Evolutionary conservation across 1,140 invertebrate genomes (phyloP), one percentile per base, ranked within the genome.

Genomic region (Phenacoccus solenopsis): DNA sequence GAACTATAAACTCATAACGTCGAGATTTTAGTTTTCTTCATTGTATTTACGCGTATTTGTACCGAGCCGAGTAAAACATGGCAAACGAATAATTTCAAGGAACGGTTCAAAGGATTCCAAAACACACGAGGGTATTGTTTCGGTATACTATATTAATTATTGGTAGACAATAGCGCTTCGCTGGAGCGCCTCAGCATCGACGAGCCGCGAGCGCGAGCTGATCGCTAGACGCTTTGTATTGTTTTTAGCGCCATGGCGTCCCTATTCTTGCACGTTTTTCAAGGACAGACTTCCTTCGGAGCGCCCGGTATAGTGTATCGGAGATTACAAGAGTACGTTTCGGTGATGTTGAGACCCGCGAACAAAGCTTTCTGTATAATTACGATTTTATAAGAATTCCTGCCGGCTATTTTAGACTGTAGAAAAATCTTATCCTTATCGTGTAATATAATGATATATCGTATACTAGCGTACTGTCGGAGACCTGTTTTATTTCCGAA

Each of bases 241-340:
- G 38, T 49, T 16, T 49, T 49, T 49, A 49, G 38, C 38, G 38
- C 38, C 38, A 49, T 49, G 38, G 38, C 38, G 38, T 49, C 38
- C 38, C 38, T 49, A 49, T 49, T 49, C 38, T 49, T 49, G 38
- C 38, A 49, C 38, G 38, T 16, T 49, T 49, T 49, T 49, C 38
- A 49, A 49, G 38, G 38, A 49, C 38, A 49, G 38, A 49, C 38
- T 49, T 49, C 38, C 38, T 49, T 49, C 38, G 38, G 38, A 49
- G 38, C 20, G 38, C 38, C 20, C 16, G 20, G 38, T 16, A 49
- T 4, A 32, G n/a, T n/a, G n/a, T n/a, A n/a, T n/a, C n/a, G n/a
- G n/a, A n/a, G n/a, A 32, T 32, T 13, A 32, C 16, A 49, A 49
- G 38, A 49, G 13, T 49, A 49, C 38, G 38, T 49, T 49, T n/a